Base-by-base conservation (phyloP, 1,140 invertebrate species). In the Apis dorsata region DNA sequence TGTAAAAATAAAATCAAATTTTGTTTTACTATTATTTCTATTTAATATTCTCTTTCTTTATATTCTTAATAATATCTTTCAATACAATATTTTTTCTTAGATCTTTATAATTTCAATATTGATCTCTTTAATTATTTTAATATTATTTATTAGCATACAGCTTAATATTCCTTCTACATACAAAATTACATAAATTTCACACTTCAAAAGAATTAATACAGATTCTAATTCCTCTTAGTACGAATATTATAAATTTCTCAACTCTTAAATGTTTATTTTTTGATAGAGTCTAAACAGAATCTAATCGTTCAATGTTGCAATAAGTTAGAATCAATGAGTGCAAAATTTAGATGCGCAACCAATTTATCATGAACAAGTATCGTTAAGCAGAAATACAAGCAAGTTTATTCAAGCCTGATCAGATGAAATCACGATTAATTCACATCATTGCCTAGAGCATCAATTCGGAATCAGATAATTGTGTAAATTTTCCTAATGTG, bases 401-500 rank as follows among this genome's bases (percentile, higher is more conserved):
- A 66, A 75, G 71, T 81, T 75, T 66, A 81, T 74, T 59, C 79
- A 81, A 57, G 71, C 62, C 19, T 49, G 71, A 81, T 75, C 71
- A 66, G 71, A 81, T 28, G 79, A 81, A 81, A 81, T 75, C 53
- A 74, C 79, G 60, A 75, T 81, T 75, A 81, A 75, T 62, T 59
- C 60, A 51, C 79, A 53, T 57, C 62, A 53, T 65, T 66, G 60
- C 79, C 28, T 8, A 34, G 17, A 57, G 51, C 70, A 74, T 74
- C 53, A 66, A 66, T 81, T 81, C 71, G 62, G 49, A 49, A 51
- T 63, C 60, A 15, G 70, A 73, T 55, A 24, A 80, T 51, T 63
- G 49, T 62, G 51, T 24, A 73, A 63, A 80, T 80, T 80, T 51
- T 11, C 44, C 59, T 63, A 80, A 73, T 80, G 44, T 62, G 12